Conservation (phyloP, 2,888 invertebrate species). For the Zaprionus obscuricornis region DNA sequence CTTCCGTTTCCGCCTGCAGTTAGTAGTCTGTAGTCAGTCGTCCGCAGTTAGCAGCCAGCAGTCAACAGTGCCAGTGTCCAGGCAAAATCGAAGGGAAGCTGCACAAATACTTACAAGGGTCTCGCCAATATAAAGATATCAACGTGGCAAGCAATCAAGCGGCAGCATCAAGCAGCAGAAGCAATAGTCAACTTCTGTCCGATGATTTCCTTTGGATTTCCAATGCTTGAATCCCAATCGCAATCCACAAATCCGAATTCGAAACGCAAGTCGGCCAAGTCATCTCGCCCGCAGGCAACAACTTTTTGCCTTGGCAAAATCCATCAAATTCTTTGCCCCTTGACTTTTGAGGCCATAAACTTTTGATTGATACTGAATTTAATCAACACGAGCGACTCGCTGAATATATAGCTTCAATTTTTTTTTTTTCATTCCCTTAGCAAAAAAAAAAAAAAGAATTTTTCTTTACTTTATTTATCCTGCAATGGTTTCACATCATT, state of each 20-base stretch:
- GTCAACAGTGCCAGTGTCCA: too few species aligned
- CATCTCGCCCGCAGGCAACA: conserved; percentile 49
- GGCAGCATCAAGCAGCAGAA: too few species aligned
- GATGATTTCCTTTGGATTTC: conserved; percentile 65
- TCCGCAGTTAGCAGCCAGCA: too few species aligned
- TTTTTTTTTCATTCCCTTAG: neutral
- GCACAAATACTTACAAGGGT: conserved; percentile 58
- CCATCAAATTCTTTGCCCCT: conserved; percentile 63
- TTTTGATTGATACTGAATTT: conserved; percentile 78
- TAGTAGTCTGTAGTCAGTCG: too few species aligned
- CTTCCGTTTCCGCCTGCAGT: conserved; percentile 76
- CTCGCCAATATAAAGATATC: conserved; percentile 56
- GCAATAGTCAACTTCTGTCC: too few species aligned
- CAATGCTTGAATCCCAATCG: conserved; percentile 16
- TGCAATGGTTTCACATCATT: too few species aligned
- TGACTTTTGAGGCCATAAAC: conserved; percentile 79
- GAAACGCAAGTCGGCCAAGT: conserved; percentile 28
- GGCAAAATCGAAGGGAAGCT: conserved; percentile 56
- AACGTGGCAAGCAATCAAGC: conserved; percentile 77
- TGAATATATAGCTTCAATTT: conserved; percentile 6
- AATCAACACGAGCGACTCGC: conserved; percentile 67
- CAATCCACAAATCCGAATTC: conserved; percentile 20
- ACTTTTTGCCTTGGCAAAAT: conserved; percentile 60
- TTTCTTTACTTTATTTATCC: too few species aligned
- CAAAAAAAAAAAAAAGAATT: too few species aligned